Evolutionary conservation across 2,113 vertebrate species (phyloP), one percentile per base, ranked within the genome.

Genomic region (Gobius niger): DNA sequence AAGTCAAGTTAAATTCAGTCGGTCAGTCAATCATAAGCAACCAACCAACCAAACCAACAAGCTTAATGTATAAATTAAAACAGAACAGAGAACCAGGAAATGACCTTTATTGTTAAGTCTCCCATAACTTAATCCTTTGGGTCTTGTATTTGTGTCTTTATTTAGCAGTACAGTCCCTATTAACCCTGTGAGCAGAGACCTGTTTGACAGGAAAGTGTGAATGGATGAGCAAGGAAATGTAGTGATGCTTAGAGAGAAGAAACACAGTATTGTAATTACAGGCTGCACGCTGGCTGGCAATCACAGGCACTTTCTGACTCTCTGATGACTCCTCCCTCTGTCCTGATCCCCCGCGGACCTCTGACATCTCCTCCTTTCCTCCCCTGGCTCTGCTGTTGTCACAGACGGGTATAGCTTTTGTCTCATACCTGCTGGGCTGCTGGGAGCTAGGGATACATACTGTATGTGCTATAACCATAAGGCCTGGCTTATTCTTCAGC

Each of bases 241-340:
- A 74, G 73, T 24, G 72, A 76, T 40, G 56, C 68, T 64, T 66
- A 42, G 75, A 9, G 68, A 74, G 72, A 44, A 62, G 73, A 44
- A 86, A 77, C 77, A 76, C 81, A 78, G 78, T 77, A 64, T 74
- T 76, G 79, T 85, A 88, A 91, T 89, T 83, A 88, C 83, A 7
- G 79, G 75, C 86, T 76, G 66, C 88, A 89, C 42, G 87, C 87
- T 88, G 87, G 72, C 67, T 87, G 76, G 82, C 85, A 90, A 90
- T 90, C 87, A 88, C 75, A 78, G 76, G 72, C 73, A 76, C 75
- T 83, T 82, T 83, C 66, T 66, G 84, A 75, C 68, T 84, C 60
- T 41, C 68, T 81, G 68, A 60, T 67, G 53, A 44, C 75, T 77
- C 71, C 73, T 75, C 68, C 73, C 73, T 72, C 64, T 47, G 41